Evolutionary conservation across 2,797 vertebrate genomes (phyloP).

Genomic region (Rhinella marina): DNA sequence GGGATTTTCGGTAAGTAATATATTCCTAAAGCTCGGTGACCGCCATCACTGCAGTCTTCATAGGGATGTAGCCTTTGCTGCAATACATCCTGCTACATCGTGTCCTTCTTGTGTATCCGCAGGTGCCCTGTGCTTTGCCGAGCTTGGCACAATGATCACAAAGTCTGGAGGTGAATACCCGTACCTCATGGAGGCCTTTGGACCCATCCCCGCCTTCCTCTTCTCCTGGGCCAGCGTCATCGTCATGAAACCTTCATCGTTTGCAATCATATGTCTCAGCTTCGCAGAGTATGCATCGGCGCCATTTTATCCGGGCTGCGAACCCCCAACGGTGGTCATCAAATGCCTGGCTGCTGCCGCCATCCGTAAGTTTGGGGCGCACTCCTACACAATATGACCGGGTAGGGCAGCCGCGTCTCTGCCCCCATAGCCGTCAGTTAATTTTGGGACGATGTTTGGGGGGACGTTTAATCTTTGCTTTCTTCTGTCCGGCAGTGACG

Average conservation of each 20-base stretch:
- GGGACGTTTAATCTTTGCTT: neutral
- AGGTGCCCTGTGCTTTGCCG: slow-evolving; percentile 94
- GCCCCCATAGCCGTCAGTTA: no score
- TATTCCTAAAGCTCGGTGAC: no score
- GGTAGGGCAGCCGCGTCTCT: no score
- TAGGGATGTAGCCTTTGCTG: no score
- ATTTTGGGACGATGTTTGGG: no score
- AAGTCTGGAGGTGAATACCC: slow-evolving; percentile 92
- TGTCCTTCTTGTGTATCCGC: slow-evolving; percentile 34
- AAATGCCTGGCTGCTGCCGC: slow-evolving; percentile 87
- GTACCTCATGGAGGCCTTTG: slow-evolving; percentile 90
- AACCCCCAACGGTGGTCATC: slow-evolving; percentile 76
- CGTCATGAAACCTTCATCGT: slow-evolving; percentile 87
- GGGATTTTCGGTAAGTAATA: slow-evolving; percentile 84
- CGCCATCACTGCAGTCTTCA: no score
- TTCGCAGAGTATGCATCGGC: slow-evolving; percentile 85
- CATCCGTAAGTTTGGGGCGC: slow-evolving; percentile 78
- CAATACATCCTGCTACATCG: neutral
- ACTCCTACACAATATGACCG: neutral
- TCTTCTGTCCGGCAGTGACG: slow-evolving; percentile 71
- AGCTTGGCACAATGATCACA: slow-evolving; percentile 95
- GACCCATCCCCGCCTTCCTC: slow-evolving; percentile 83
- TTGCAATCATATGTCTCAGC: slow-evolving; percentile 92
- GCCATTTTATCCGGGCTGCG: slow-evolving; percentile 87
- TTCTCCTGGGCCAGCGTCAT: slow-evolving; percentile 91